phyloP scores from a whole-genome alignment of 2,797 vertebrate species.

The Megaceryle alcyon region DNA sequence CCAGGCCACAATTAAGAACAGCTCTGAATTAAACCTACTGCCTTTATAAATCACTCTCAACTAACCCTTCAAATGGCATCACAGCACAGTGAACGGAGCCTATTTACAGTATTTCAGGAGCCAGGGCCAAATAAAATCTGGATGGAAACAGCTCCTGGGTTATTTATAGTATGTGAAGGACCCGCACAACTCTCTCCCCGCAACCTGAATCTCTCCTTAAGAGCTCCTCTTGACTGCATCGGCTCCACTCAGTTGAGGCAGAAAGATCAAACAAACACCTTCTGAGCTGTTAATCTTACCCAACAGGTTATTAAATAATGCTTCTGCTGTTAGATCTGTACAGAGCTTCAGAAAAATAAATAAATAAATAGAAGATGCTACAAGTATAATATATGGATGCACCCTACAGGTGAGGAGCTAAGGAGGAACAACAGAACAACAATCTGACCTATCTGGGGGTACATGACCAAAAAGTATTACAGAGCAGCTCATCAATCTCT shows the following conservation, averaged over 20 bases:
- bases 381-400: conserved; percentile 1
- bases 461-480: conserved; percentile 25
- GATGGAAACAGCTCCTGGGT: conserved; percentile 32
- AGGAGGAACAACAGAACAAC: conserved; percentile 4
- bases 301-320: conserved; percentile 43
- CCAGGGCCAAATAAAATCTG: conserved; percentile 46
- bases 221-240: neutral
- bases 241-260: neutral
- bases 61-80: conserved; percentile 22
- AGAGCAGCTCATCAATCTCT: conserved; percentile 1
- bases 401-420: conserved; percentile 12
- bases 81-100: conserved; percentile 22
- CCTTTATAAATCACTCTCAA: conserved; percentile 61
- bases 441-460: neutral
- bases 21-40: conserved; percentile 56
- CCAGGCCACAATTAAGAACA: conserved; percentile 68
- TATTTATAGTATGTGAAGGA: conserved; percentile 61
- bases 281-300: conserved; percentile 33
- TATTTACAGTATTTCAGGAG: conserved; percentile 64
- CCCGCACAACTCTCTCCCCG: neutral
- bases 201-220: conserved; percentile 46
- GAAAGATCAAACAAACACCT: conserved; percentile 5
- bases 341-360: neutral
- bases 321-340: conserved; percentile 39
- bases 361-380: neutral